A percentile compares a stretch with the other conserved stretches of the same genome.
phyloP scores from a whole-genome alignment of 2,888 invertebrate species.

The Artemia sp. region DNA sequence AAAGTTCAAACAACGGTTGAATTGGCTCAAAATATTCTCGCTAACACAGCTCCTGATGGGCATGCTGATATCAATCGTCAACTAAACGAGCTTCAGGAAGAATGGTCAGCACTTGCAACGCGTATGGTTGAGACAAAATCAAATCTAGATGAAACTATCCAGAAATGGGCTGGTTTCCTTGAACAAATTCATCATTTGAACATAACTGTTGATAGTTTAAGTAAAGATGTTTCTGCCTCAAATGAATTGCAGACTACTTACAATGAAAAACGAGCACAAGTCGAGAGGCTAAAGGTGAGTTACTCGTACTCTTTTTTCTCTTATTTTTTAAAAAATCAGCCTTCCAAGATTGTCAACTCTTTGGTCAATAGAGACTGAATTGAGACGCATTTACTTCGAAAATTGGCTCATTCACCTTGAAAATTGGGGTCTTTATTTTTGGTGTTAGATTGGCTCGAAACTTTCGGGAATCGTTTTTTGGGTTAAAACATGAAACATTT shows the following conservation, averaged over 20 bases:
- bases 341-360: too few relatives aligned
- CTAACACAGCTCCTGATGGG: conserved; percentile 73
- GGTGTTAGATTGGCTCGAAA: too few relatives aligned
- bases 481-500: too few relatives aligned
- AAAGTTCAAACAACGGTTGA: conserved; percentile 77
- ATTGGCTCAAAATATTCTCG: conserved; percentile 69
- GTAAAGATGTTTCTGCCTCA: conserved; percentile 52
- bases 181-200: conserved; percentile 71
- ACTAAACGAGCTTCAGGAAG: conserved; percentile 62
- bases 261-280: conserved; percentile 65
- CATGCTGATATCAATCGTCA: conserved; percentile 70
- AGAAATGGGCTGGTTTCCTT: conserved; percentile 74
- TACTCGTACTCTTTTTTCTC: not conserved
- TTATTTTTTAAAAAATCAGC: too few relatives aligned
- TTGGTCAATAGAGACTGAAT: too few relatives aligned
- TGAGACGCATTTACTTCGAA: too few relatives aligned
- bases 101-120: conserved; percentile 70
- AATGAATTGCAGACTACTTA: conserved; percentile 58
- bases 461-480: too few relatives aligned
- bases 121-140: conserved; percentile 79
- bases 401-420: too few relatives aligned
- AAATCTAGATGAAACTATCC: conserved; percentile 67
- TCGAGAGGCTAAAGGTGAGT: conserved; percentile 54
- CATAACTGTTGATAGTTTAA: conserved; percentile 60
- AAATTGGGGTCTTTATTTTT: too few relatives aligned